These are phyloP conservation scores for Patella ulyssiponensis DNA, from an alignment of 2,888 invertebrate genomes.

Conservation along the genomic window DNA sequence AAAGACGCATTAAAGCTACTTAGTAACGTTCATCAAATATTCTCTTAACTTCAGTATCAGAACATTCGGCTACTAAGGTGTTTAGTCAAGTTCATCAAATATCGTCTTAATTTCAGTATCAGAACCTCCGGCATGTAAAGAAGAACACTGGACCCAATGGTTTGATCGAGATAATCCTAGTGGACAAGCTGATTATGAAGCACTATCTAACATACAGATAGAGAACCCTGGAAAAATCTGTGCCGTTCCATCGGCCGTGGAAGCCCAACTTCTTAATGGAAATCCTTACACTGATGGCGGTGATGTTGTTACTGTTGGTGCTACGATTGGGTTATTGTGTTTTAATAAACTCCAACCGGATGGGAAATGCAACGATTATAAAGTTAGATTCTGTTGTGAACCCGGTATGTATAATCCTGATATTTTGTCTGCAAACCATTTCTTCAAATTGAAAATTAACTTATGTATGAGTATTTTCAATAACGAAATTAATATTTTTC, in stretches of 20 bases:
- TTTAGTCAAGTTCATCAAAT: no score
- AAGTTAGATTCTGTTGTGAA: neutral
- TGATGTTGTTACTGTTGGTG: neutral
- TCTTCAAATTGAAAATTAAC: no score
- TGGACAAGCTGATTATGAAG: neutral
- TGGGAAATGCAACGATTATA: neutral
- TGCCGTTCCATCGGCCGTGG: neutral
- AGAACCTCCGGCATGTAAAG: neutral
- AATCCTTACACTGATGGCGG: neutral
- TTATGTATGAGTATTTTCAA: no score
- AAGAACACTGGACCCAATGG: slow-evolving; percentile 3
- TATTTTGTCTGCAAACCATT: no score
- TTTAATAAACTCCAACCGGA: neutral
- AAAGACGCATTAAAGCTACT: no score
- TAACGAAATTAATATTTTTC: no score
- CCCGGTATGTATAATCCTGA: no score
- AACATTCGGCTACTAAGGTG: neutral
- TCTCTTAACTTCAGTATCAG: neutral
- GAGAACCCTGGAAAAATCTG: slow-evolving; percentile 1
- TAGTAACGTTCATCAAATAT: no score
- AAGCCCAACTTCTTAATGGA: neutral
- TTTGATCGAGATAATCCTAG: slow-evolving; percentile 4
- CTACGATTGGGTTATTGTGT: neutral
- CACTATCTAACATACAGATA: neutral
- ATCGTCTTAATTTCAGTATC: neutral